Evolutionary conservation across 2,113 vertebrate genomes (phyloP).

Genomic region (Oxygymnocypris stewartii): DNA sequence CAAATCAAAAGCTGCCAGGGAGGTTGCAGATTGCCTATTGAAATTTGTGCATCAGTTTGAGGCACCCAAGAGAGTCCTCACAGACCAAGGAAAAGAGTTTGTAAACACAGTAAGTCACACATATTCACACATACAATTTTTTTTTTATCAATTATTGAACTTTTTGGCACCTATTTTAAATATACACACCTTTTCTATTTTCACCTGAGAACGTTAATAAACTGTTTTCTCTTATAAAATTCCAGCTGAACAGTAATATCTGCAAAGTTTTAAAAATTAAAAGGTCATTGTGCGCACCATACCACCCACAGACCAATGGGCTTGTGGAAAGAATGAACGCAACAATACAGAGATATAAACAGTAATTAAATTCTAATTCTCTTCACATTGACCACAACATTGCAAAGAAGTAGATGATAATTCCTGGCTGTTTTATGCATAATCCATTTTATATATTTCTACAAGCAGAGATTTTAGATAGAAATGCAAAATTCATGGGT

Average conservation of each 20-base stretch:
- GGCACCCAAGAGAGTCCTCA: background rate
- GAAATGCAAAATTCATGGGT: background rate
- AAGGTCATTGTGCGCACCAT: background rate
- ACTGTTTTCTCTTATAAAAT: background rate
- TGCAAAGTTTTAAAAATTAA: background rate
- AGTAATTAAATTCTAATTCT: background rate
- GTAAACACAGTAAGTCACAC: background rate
- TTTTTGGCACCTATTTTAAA: background rate
- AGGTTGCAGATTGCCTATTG: background rate
- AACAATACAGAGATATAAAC: constrained; percentile 1
- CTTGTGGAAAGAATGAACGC: background rate
- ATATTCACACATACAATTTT: too few relatives aligned
- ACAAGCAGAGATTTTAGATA: background rate
- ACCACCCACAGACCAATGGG: background rate
- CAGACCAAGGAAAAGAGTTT: background rate
- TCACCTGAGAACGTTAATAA: background rate
- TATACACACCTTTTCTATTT: background rate
- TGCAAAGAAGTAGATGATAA: background rate
- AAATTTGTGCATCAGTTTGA: background rate
- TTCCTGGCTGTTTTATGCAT: background rate
- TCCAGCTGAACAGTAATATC: constrained; percentile 3
- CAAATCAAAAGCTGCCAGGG: background rate
- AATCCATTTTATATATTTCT: background rate
- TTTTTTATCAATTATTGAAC: too few relatives aligned
- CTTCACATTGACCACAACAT: too few relatives aligned